Percentiles rank a stretch among this genome's conserved stretches.
phyloP scores from a whole-genome alignment of 2,888 invertebrate genomes.

The Flexamia atlantica region DNA sequence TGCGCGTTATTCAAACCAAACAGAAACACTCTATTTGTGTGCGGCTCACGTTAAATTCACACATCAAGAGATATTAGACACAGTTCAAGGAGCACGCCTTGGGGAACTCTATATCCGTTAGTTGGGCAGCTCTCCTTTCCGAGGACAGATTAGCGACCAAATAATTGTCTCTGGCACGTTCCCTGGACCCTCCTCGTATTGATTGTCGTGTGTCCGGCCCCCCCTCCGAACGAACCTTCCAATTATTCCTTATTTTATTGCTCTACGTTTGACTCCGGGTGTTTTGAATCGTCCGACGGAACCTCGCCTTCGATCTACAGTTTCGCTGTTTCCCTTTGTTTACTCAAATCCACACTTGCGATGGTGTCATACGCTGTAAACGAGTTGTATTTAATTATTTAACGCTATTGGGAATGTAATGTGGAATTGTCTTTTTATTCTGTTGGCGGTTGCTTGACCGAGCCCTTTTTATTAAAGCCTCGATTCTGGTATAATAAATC shows the following conservation, averaged over 20 bases:
- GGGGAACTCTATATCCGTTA: constrained; percentile 59
- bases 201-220: constrained; percentile 51
- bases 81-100: constrained; percentile 62
- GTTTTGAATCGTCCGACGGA: constrained; percentile 24
- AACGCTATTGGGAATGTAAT: no score
- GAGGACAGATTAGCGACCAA: constrained; percentile 52
- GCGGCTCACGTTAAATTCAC: constrained; percentile 64
- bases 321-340: background rate
- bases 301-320: constrained; percentile 11
- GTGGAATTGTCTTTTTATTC: no score
- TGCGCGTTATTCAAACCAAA: constrained; percentile 63
- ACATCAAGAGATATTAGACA: constrained; percentile 64
- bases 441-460: no score
- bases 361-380: no score
- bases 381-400: no score
- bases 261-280: constrained; percentile 40
- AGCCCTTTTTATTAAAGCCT: no score
- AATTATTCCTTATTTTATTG: constrained; percentile 50
- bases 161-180: constrained; percentile 52
- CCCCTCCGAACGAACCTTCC: background rate
- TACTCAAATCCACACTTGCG: no score
- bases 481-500: no score
- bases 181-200: constrained; percentile 39
- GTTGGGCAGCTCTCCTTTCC: constrained; percentile 38
- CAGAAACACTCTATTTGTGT: constrained; percentile 63